These are phyloP conservation scores for Sylvietta virens DNA, from an alignment of 2,113 vertebrate genomes.

Conservation along the genomic window DNA sequence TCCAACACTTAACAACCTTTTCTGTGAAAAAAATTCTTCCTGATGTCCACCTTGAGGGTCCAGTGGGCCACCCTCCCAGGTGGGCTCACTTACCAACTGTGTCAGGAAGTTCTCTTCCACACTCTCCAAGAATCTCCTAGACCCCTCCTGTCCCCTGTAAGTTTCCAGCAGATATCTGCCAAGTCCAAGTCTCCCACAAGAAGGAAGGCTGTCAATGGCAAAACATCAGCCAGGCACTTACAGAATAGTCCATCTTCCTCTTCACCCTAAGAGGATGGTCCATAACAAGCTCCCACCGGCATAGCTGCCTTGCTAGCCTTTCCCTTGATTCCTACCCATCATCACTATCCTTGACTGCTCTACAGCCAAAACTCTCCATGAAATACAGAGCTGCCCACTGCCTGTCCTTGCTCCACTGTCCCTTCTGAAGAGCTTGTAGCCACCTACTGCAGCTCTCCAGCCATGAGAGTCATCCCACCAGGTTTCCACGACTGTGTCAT, in stretches of 20 bases:
- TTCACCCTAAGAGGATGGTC: neutral
- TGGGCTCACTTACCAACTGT: neutral
- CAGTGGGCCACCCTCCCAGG: too few relatives aligned
- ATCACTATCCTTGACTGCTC: neutral
- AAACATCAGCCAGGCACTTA: neutral
- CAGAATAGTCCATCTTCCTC: neutral
- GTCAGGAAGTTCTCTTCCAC: neutral
- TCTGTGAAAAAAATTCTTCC: neutral
- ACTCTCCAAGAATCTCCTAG: neutral
- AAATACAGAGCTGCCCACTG: neutral
- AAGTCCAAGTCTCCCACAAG: neutral
- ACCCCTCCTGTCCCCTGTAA: neutral
- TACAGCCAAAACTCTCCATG: neutral
- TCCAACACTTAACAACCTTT: neutral
- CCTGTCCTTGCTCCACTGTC: neutral
- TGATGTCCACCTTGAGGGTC: neutral
- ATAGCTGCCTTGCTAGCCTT: neutral
- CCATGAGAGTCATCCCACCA: neutral
- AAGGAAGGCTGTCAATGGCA: neutral
- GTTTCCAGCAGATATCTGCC: neutral
- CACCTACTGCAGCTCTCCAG: neutral
- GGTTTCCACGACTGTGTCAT: fast-evolving
- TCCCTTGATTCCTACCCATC: neutral
- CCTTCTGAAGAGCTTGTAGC: neutral
- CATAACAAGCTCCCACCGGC: too few relatives aligned